Evolutionary conservation across 2,888 invertebrate genomes (phyloP), one percentile per base, ranked within the genome.

Genomic region (Diloba caeruleocephala): DNA sequence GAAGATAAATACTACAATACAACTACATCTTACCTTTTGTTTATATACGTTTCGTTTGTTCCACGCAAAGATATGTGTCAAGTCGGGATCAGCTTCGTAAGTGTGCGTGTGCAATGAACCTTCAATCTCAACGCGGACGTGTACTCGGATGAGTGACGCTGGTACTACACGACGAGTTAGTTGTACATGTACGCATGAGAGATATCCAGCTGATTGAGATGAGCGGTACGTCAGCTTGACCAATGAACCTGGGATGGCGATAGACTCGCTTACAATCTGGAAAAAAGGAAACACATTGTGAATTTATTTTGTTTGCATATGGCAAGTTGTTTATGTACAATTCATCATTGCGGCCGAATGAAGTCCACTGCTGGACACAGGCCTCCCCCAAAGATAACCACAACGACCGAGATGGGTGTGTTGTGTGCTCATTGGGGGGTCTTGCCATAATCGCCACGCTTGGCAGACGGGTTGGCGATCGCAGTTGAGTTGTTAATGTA

Each of bases 11-110:
- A n/a, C n/a, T n/a, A n/a, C n/a, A 8, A 5, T 25, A n/a, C 25
- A 25, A 25, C 8, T n/a, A n/a, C 6, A 4, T 31, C 7, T 48
- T 67, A 90, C 98, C 94, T 98, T 98, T 91, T 99, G 99, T 81
- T 98, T 97, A 91, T 99, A 99, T 31, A 99, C 98, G 87, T 99
- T 99, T 60, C 98, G 95, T 86, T 99, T 98, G 88, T 99, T 98
- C 99, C 99, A 99, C 1, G 98, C 98, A 85, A 99, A 99, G 6
- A 98, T 98, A 88, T 99, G 98, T 42, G 97, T 97, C 53, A 99
- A 93, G 84, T 98, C 97, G 0, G 99, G 98, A 88, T 99, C 99
- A 0, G 99, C 99, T 89, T 99, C 99, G 86, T 99, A 99, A 0
- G 97, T 96, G 87, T 97, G 97, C 9, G 98, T 97, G 87, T 98